Evolutionary conservation across 2,888 invertebrate genomes (phyloP).

Genomic region (Parthenolecanium corni): DNA sequence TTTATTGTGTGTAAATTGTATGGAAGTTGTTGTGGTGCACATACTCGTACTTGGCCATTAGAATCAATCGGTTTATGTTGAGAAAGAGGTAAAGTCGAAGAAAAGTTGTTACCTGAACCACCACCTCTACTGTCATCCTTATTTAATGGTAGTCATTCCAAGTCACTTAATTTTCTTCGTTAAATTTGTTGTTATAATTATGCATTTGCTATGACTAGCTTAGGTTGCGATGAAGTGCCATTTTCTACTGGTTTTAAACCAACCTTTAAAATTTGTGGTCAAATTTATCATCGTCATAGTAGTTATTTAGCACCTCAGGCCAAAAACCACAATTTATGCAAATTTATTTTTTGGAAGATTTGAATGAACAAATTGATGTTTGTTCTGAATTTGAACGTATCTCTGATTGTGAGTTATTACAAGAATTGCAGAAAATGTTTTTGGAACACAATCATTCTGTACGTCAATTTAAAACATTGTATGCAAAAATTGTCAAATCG

Average conservation of each 20-base stretch:
- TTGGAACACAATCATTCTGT: conserved; percentile 29
- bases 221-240: conserved; percentile 29
- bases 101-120: too few species aligned
- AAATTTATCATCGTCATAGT: conserved; percentile 33
- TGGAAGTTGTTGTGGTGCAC: too few species aligned
- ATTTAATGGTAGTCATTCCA: too few species aligned
- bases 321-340: conserved; percentile 32
- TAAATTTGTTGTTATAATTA: too few species aligned
- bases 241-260: conserved; percentile 27
- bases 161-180: too few species aligned
- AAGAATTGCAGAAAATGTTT: conserved; percentile 28
- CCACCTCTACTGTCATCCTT: too few species aligned
- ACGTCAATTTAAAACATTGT: conserved; percentile 27
- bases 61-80: too few species aligned
- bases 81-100: too few species aligned
- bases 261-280: conserved; percentile 33
- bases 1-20: too few species aligned
- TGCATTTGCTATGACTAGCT: conserved; percentile 31
- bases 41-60: too few species aligned
- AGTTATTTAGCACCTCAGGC: conserved; percentile 30
- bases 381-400: conserved; percentile 5
- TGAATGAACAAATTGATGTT: conserved; percentile 20
- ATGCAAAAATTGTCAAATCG: conserved; percentile 20
- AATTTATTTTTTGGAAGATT: conserved; percentile 32
- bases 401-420: conserved; percentile 9